Conservation (phyloP, 2,797 vertebrate species). For the Cossypha niveicapilla region DNA sequence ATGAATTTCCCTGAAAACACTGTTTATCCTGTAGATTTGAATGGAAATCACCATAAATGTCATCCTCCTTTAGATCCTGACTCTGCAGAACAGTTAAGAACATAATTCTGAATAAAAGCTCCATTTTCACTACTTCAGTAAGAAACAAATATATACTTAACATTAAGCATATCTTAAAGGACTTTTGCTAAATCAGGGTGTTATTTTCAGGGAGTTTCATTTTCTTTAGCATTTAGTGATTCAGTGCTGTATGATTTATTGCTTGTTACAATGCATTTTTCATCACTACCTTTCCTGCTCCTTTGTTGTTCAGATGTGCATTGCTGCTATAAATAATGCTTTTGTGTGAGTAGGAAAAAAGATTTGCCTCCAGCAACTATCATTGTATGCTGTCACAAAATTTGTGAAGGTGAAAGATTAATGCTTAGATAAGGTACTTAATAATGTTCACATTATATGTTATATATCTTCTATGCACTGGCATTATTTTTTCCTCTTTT, state of each 20-base stretch:
- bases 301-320: conserved; percentile 3
- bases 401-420: conserved; percentile 21
- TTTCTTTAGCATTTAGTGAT: background rate
- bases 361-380: background rate
- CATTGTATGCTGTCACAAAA: background rate
- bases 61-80: background rate
- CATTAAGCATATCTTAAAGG: background rate
- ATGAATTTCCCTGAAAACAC: background rate
- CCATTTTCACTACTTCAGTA: background rate
- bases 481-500: background rate
- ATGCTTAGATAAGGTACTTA: conserved; percentile 16
- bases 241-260: conserved; percentile 13
- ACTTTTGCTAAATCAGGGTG: background rate
- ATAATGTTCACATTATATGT: background rate
- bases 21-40: background rate
- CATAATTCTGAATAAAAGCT: background rate
- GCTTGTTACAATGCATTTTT: background rate
- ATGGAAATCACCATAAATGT: background rate
- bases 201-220: background rate
- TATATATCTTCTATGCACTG: background rate
- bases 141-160: background rate
- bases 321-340: conserved; percentile 29
- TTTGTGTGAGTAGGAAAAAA: background rate
- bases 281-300: background rate
- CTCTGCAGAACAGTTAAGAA: background rate